Conservation (phyloP, 92 coral and sea anemone species). For the Montipora capitata region DNA sequence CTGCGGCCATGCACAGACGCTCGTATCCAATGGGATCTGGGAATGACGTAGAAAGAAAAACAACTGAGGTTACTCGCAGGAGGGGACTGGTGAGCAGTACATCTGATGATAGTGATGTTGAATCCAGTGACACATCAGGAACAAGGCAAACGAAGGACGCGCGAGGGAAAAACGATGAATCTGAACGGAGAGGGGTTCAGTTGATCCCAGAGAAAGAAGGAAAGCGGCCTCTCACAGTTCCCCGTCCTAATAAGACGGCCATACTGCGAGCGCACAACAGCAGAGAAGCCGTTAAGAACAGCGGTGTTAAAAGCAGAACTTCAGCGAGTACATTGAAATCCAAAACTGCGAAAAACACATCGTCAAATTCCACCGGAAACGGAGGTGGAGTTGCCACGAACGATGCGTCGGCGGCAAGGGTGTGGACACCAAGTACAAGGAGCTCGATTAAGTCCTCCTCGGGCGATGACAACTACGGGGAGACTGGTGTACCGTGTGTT, state of each 20-base stretch:
- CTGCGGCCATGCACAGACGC: conserved; percentile 67
- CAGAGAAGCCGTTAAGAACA: conserved; percentile 80
- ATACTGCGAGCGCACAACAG: conserved; percentile 84
- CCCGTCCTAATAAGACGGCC: conserved; percentile 90
- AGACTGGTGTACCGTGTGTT: conserved; percentile 8
- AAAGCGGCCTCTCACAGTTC: conserved; percentile 61
- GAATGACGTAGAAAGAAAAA: conserved; percentile 67
- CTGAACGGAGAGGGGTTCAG: conserved; percentile 39
- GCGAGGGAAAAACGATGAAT: conserved; percentile 51
- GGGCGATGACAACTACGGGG: conserved; percentile 33
- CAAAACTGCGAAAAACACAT: conserved; percentile 28
- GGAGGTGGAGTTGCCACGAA: neutral
- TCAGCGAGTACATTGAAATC: conserved; percentile 21
- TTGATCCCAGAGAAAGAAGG: conserved; percentile 60
- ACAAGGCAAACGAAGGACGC: conserved; percentile 50
- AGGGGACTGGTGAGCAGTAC: conserved; percentile 75
- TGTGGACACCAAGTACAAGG: conserved; percentile 72
- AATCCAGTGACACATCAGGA: conserved; percentile 65
- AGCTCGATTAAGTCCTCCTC: conserved; percentile 59
- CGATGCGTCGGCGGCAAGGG: conserved; percentile 33
- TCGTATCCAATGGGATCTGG: conserved; percentile 54
- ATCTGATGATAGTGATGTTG: conserved; percentile 86
- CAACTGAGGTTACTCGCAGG: conserved; percentile 36
- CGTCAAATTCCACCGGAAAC: conserved; percentile 16
- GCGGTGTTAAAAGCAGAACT: conserved; percentile 28